A percentile compares a stretch with the other conserved stretches of the same genome.
Conservation (phyloP, 2,113 vertebrate species). For the Merops nubicus region DNA sequence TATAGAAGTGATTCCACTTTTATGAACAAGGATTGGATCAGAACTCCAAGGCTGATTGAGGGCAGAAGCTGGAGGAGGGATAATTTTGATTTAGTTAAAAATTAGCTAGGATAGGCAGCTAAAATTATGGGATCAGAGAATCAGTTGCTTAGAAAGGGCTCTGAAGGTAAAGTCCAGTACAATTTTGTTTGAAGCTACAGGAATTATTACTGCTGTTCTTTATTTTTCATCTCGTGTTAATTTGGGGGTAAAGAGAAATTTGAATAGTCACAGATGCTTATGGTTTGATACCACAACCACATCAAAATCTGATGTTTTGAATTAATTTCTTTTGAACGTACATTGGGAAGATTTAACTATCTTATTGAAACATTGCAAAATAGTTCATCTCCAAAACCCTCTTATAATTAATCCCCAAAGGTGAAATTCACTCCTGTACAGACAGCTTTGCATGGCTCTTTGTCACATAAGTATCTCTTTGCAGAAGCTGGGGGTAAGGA, state of each 20-base stretch:
- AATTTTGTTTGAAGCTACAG: neutral
- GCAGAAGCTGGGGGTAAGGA: neutral
- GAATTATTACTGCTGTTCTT: neutral
- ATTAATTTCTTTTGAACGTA: conserved; percentile 13
- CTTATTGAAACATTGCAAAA: conserved; percentile 5
- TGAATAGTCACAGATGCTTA: neutral
- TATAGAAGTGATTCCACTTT: neutral
- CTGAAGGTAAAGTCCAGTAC: neutral
- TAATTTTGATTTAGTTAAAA: neutral
- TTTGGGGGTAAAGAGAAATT: neutral
- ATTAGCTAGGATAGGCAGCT: too few species aligned
- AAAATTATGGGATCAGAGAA: neutral
- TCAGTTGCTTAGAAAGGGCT: neutral
- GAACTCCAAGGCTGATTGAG: neutral
- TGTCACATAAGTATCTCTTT: neutral
- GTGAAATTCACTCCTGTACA: conserved; percentile 18
- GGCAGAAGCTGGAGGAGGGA: neutral
- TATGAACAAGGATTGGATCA: neutral
- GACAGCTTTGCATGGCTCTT: neutral
- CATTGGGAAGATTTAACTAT: neutral
- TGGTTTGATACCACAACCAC: neutral
- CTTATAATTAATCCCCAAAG: conserved; percentile 50
- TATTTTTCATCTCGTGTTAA: neutral
- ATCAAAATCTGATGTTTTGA: conserved; percentile 1
- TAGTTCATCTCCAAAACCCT: conserved; percentile 10